Conservation (phyloP, 2,113 vertebrate genomes). For the Oreochromis aureus region DNA sequence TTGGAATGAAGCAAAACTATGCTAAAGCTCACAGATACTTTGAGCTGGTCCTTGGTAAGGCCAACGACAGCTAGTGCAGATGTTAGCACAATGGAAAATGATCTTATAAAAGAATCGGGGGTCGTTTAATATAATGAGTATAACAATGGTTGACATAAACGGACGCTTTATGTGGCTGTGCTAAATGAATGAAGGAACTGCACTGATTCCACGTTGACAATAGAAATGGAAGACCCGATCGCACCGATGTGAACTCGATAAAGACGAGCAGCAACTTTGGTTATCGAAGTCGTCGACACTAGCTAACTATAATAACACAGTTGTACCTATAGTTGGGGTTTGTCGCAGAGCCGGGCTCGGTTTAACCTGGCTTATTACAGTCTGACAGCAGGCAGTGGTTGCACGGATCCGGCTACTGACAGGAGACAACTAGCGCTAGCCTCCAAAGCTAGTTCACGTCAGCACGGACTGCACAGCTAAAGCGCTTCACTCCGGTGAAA, state of each 20-base stretch:
- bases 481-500: background rate
- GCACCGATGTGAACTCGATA: background rate
- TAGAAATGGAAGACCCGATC: background rate
- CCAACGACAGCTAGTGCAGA: background rate
- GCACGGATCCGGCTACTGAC: constrained; percentile 20
- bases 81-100: no score
- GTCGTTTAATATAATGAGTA: background rate
- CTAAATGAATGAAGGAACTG: background rate
- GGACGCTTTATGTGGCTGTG: background rate
- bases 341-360: background rate
- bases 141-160: no score
- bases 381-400: constrained; percentile 26
- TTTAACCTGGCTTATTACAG: background rate
- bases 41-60: background rate
- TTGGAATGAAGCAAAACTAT: background rate
- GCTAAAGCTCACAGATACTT: background rate
- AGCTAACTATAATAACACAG: background rate
- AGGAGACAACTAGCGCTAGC: constrained; percentile 30
- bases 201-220: constrained; percentile 25
- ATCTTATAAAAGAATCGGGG: background rate
- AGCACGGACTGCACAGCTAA: constrained; percentile 7
- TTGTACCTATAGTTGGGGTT: fast-evolving
- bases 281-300: background rate
- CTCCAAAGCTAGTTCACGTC: constrained; percentile 32
- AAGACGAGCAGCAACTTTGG: background rate